These are phyloP conservation scores for Phasianus colchicus DNA, from an alignment of 2,113 vertebrate genomes.

Conservation along the genomic window DNA sequence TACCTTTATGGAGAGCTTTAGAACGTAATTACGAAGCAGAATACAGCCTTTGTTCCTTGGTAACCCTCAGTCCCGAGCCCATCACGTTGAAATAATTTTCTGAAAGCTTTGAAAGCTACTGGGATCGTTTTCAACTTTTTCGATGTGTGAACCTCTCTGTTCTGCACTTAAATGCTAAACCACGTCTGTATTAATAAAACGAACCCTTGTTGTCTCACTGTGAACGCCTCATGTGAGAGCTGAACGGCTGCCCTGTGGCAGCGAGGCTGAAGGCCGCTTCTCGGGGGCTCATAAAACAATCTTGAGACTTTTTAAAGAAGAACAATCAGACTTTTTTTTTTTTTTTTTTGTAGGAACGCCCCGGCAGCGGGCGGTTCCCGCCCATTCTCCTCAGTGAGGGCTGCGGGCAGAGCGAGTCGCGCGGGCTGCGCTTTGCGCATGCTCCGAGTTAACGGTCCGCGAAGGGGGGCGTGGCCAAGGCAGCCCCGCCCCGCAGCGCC, in stretches of 20 bases:
- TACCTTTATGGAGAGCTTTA: background rate
- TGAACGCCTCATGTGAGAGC: fast-evolving
- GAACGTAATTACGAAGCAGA: too few relatives aligned
- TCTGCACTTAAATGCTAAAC: background rate
- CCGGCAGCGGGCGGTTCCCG: fast-evolving
- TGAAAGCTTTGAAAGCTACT: background rate
- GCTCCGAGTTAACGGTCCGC: background rate
- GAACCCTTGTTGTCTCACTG: background rate
- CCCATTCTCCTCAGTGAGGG: fast-evolving
- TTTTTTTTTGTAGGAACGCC: fast-evolving
- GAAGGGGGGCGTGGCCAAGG: fast-evolving
- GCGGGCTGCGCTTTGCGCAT: background rate
- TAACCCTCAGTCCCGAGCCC: background rate
- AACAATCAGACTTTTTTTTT: background rate
- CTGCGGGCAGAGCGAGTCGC: background rate
- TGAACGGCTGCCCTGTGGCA: background rate
- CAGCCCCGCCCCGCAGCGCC: background rate
- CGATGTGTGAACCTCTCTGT: fast-evolving
- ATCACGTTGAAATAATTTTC: background rate
- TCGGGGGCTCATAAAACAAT: fast-evolving
- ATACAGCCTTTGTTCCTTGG: background rate
- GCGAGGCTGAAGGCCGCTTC: background rate
- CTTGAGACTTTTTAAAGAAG: background rate
- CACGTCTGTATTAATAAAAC: fast-evolving
- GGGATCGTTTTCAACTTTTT: background rate